Evolutionary conservation across 2,113 vertebrate genomes (phyloP), one percentile per base, ranked within the genome.

Genomic region (Myocastor coypus): DNA sequence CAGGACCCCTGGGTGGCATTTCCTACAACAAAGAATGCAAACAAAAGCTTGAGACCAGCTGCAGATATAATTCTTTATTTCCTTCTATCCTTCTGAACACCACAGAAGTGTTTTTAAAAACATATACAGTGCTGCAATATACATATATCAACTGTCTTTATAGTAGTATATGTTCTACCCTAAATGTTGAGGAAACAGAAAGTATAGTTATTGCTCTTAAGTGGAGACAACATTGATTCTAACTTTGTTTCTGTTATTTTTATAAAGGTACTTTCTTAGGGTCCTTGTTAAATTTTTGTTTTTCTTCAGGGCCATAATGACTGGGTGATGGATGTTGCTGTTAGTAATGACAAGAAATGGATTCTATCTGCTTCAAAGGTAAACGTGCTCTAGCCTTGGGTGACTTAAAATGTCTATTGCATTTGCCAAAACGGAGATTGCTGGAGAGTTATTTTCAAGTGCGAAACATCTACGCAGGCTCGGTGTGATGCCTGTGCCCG

Each of bases 311-410:
- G 99, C 37, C 99, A 99, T 69, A n/a, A 32, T 37, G 98, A 98
- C 86, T 99, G 99, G 99, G 99, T 99, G 91, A 99, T 97, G 69
- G 98, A 99, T 85, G 98, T 99, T 68, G 98, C 98, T 0, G 32
- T 99, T 63, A 98, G 98, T n/a, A 96, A 87, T 26, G 96, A 98
- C 97, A 98, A 98, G 92, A 99, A 98, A 93, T 97, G 98, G 98
- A 93, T 99, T 95, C 94, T 98, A 22, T 99, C 99, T 63, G 98
- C 98, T 78, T 99, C 99, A 40, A 99, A 99, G 98, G 99, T 99
- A 98, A 92, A 50, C 42, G 75, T 42, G 20, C 71, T 34, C 75
- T 68, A 3, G 32, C 55, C 83, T 20, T 46, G 71, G 85, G 77
- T 37, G 59, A 87, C 88, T 91, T 78, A 46, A 50, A 57, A 13